Base-by-base conservation (phyloP, 2,113 vertebrate genomes). In the Prinia subflava region DNA sequence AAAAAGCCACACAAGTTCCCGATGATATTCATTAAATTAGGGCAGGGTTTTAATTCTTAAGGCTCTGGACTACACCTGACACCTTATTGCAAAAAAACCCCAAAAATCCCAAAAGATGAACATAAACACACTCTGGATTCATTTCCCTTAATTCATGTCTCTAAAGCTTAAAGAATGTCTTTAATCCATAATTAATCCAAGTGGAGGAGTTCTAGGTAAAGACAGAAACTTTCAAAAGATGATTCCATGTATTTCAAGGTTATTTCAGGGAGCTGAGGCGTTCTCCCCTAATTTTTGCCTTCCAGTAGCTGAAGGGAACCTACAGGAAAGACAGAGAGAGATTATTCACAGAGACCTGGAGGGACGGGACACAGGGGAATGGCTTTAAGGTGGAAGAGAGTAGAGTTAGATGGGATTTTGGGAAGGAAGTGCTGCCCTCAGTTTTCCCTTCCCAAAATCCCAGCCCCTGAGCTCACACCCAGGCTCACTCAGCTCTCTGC, bases 81-180 rank as follows among this genome's bases (percentile, higher is more conserved):
- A 56, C 11, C 1, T 68, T 42, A 11, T 6, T 71, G 28, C 20
- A 42, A 13, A 78, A n/a, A 41, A 16, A 0, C 0, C 5, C 27
- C 9, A 0, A 41, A n/a, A n/a, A n/a, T n/a, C n/a, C 41, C 41
- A 46, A 46, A 79, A 80, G 6, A 24, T 30, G 41, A 94, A 60
- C 35, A 10, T 11, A 19, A 52, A 42, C 10, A 10, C 11, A 8
- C 10, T 20, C 5, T 49, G 37, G 25, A 33, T 47, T 71, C 1
- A 1, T 60, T 13, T 73, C 21, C 31, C 16, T 15, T 28, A n/a
- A 55, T 10, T 55, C 10, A 19, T 4, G 2, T 4, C 31, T 76
- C 7, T 47, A 23, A 77, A 76, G 16, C 1, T 41, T 24, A 30
- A 24, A 25, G 11, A 76, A 44, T 0, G 0, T 10, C 1, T 47